Base-by-base conservation (phyloP, 2,888 invertebrate genomes). In the Neria commutata region DNA sequence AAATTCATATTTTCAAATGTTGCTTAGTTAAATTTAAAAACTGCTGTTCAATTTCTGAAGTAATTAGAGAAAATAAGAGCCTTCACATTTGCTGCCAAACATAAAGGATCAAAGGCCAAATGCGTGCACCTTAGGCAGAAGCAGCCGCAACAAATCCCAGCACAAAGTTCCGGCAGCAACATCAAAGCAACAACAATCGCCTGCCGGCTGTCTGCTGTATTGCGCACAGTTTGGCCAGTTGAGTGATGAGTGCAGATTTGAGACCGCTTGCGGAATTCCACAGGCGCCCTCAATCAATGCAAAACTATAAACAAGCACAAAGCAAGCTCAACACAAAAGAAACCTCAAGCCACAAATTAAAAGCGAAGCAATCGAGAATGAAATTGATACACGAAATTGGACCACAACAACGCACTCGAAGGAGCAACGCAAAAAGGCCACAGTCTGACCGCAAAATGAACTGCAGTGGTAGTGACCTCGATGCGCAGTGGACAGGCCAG, bases 351-450 rank as follows among this genome's bases (percentile, higher is more conserved):
- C 55, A 47, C 54, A 37, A 57, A 49, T 56, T 59, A 55, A 59
- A 60, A 59, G 64, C 45, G 62, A 61, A 61, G 57, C 58, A 58
- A 64, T 57, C 51, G 54, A 54, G 57, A 60, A 54, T 56, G 54
- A 59, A 62, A 62, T 56, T 57, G 55, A 56, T 14, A 47, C 17
- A 40, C 37, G 5, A 4, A 37, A 37, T n/a, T 37, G n/a, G n/a
- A 6, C 37, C 8, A 8, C 37, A 6, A 8, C 21, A 42, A 42
- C n/a, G 37, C 42, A 42, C n/a, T n/a, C n/a, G n/a, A n/a, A 42
- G 21, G 42, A 11, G 42, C 19, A 42, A 21, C 21, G 4, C 42
- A 42, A 42, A 42, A n/a, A 42, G 8, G n/a, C 37, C 42, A 6
- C 6, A 42, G 21, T 19, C 14, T 42, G 42, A 42, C 42, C 42